Evolutionary conservation across 2,113 vertebrate genomes (phyloP).

Genomic region (Theristicus caerulescens): DNA sequence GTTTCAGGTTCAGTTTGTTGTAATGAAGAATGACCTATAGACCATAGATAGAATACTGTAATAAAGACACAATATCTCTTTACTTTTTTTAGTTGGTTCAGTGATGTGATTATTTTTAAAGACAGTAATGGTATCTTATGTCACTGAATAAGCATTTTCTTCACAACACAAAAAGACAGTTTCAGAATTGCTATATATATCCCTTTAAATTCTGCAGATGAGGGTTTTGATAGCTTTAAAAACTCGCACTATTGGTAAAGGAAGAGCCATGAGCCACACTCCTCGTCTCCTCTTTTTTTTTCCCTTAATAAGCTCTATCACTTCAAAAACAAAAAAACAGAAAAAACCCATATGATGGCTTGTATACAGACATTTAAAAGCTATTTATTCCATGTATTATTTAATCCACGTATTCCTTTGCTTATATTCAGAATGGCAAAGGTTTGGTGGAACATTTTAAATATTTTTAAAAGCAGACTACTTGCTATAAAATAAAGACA

Average conservation of each 20-base stretch:
- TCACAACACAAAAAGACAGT: not conserved
- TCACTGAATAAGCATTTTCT: not conserved
- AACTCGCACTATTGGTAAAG: not conserved
- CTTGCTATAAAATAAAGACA: not conserved
- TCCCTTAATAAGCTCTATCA: not conserved
- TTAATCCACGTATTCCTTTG: not conserved
- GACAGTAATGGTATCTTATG: not conserved
- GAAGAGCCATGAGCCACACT: not conserved
- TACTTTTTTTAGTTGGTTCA: not conserved
- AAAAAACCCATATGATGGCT: not conserved
- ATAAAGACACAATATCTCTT: not conserved
- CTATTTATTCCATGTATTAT: not conserved
- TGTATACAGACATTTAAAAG: not conserved
- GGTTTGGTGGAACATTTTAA: not conserved
- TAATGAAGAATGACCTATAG: not conserved
- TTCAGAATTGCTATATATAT: not conserved
- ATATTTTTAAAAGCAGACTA: not conserved
- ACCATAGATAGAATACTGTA: not conserved
- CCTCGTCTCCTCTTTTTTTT: not conserved
- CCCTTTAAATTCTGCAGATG: not conserved
- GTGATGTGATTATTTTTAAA: not conserved
- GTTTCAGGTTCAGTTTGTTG: not conserved
- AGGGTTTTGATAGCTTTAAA: not conserved
- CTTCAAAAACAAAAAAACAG: not conserved
- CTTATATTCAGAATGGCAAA: not conserved